Evolutionary conservation across 2,888 invertebrate species (phyloP).

Genomic region (Augochlorella aurata): DNA sequence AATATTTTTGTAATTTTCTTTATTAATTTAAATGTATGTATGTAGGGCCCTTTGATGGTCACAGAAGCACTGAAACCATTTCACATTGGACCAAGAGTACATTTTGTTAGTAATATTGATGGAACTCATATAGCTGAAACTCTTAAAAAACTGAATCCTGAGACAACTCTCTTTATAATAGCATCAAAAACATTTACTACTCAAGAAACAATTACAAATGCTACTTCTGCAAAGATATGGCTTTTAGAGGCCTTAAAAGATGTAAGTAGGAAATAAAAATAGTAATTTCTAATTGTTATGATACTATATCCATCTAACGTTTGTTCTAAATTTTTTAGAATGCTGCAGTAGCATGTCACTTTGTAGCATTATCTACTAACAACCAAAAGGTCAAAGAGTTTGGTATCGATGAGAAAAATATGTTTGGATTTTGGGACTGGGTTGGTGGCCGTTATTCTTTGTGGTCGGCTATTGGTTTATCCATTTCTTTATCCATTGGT

Average conservation of each 20-base stretch:
- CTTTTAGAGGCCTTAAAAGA: slow-evolving; percentile 93
- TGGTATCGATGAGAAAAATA: slow-evolving; percentile 97
- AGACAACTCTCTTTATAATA: slow-evolving; percentile 98
- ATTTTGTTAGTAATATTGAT: slow-evolving; percentile 99
- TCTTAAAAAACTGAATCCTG: slow-evolving; percentile 93
- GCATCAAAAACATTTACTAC: slow-evolving; percentile 99
- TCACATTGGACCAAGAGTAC: slow-evolving; percentile 91
- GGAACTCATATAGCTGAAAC: slow-evolving; percentile 98
- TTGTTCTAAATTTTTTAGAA: slow-evolving; percentile 82
- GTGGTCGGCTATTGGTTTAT: slow-evolving; percentile 99
- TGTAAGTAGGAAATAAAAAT: slow-evolving; percentile 84
- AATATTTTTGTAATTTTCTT: not conserved
- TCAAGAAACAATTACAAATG: slow-evolving; percentile 99
- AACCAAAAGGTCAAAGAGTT: slow-evolving; percentile 96
- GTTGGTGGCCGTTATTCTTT: slow-evolving; percentile 98
- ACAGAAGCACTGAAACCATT: slow-evolving; percentile 98
- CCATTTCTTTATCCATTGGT: slow-evolving; percentile 96
- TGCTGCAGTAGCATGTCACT: slow-evolving; percentile 95
- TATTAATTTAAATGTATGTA: slow-evolving; percentile 38
- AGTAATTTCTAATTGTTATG: not conserved
- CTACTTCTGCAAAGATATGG: slow-evolving; percentile 98
- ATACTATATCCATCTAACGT: not conserved
- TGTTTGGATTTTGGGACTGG: slow-evolving; percentile 99
- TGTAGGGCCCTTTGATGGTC: slow-evolving; percentile 97
- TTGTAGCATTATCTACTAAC: slow-evolving; percentile 99